Conservation (phyloP, 1,140 invertebrate genomes). For the Anadara kagoshimensis region DNA sequence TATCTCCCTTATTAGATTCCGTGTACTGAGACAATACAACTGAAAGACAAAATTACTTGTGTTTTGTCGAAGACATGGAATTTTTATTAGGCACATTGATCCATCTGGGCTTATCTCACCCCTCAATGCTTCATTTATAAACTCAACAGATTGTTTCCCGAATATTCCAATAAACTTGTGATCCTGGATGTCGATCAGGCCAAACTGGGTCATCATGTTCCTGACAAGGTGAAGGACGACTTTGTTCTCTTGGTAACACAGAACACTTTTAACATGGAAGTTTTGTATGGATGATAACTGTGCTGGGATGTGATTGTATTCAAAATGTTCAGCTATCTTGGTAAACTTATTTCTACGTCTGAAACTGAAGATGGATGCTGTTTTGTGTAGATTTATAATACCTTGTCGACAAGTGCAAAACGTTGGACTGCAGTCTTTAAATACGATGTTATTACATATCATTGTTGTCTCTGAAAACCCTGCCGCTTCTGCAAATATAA, state of each 20-base stretch:
- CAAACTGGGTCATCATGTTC: conserved; percentile 72
- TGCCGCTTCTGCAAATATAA: conserved; percentile 65
- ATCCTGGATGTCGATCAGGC: conserved; percentile 65
- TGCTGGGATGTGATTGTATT: conserved; percentile 74
- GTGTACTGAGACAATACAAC: conserved; percentile 65
- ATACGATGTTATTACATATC: conserved; percentile 67
- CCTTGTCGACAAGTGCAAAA: conserved; percentile 73
- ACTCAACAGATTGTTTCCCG: conserved; percentile 68
- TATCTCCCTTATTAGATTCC: conserved; percentile 60
- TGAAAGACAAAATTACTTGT: conserved; percentile 62
- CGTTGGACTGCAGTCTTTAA: conserved; percentile 71
- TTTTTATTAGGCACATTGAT: conserved; percentile 67
- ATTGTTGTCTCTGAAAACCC: conserved; percentile 68
- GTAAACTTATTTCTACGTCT: conserved; percentile 70
- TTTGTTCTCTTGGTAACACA: conserved; percentile 68
- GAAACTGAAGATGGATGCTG: conserved; percentile 69
- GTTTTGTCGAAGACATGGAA: conserved; percentile 56
- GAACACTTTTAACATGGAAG: conserved; percentile 72
- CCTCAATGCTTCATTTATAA: conserved; percentile 69
- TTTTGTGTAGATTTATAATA: conserved; percentile 71
- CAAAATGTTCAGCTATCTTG: conserved; percentile 74
- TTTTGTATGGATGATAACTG: conserved; percentile 73
- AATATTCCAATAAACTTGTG: conserved; percentile 73
- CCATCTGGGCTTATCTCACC: conserved; percentile 73
- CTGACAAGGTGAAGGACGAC: conserved; percentile 70